Conservation (phyloP, 2,888 invertebrate species). For the Chaetogeoica ovagalla region DNA sequence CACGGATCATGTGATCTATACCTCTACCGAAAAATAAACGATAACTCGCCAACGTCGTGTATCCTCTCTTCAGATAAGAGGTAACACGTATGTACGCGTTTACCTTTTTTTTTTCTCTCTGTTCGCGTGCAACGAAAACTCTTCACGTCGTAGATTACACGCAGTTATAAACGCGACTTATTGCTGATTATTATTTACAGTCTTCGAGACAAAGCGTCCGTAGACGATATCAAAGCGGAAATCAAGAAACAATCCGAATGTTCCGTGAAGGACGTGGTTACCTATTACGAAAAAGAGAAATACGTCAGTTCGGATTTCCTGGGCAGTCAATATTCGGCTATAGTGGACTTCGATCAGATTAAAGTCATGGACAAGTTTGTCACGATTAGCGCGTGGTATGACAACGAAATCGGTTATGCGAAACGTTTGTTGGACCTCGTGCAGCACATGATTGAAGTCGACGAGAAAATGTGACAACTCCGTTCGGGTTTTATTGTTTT, state of each 20-base stretch:
- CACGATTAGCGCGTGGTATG: not conserved
- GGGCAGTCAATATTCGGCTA: not conserved
- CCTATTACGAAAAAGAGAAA: not conserved
- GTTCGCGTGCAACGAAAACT: too few species aligned
- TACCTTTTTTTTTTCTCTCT: too few species aligned
- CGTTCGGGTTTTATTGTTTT: too few species aligned
- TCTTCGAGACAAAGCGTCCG: not conserved
- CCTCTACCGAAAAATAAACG: not conserved
- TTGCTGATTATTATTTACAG: not conserved
- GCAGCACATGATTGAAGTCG: conserved; percentile 5
- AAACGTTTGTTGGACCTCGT: not conserved
- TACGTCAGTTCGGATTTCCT: not conserved
- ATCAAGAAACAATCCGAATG: not conserved
- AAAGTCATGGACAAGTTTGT: not conserved
- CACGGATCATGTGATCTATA: too few species aligned
- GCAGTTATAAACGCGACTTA: not conserved
- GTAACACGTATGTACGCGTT: too few species aligned
- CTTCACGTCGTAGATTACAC: not conserved
- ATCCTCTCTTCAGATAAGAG: not conserved
- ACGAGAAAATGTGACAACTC: not conserved
- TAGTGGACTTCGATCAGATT: conserved; percentile 8
- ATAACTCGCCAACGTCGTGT: too few species aligned
- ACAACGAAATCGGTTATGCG: conserved; percentile 14
- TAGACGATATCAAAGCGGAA: not conserved
- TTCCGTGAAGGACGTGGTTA: not conserved